phyloP scores from a whole-genome alignment of 2,113 vertebrate genomes.

The Candoia aspera region DNA sequence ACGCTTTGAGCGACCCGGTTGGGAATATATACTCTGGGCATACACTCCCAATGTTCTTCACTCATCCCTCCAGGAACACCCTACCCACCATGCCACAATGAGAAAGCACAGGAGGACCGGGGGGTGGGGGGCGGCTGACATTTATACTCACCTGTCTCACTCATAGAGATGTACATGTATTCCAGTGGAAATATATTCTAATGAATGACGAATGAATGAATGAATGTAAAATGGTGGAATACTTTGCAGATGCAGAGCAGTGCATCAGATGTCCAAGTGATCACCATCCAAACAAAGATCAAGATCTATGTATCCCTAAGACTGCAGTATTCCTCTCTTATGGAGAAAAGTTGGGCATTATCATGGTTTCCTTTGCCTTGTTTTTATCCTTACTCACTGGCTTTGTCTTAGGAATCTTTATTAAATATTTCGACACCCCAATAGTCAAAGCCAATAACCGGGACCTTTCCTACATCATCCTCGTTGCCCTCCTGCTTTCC shows the following conservation, averaged over 20 bases:
- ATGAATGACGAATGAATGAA: too few species aligned
- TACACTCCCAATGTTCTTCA: too few species aligned
- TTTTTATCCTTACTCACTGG: background rate
- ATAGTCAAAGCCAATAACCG: background rate
- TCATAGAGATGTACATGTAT: background rate
- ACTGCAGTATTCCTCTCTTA: background rate
- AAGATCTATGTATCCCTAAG: background rate
- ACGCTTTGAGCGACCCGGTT: too few species aligned
- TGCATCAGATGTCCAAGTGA: background rate
- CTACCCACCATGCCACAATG: too few species aligned
- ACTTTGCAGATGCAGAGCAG: background rate
- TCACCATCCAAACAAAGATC: background rate
- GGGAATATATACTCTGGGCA: too few species aligned
- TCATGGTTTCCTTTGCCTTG: background rate
- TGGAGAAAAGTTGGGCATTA: background rate
- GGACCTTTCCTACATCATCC: background rate
- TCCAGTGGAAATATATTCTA: background rate
- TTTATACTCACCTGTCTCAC: too few species aligned
- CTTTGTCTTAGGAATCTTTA: background rate
- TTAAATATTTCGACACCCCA: background rate
- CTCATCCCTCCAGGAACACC: too few species aligned
- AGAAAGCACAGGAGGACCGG: too few species aligned
- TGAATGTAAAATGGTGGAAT: too few species aligned
- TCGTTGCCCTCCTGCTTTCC: background rate
- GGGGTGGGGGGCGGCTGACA: too few species aligned